Base-by-base conservation (phyloP, 2,888 invertebrate genomes). In the Melangyna quadrimaculata region DNA sequence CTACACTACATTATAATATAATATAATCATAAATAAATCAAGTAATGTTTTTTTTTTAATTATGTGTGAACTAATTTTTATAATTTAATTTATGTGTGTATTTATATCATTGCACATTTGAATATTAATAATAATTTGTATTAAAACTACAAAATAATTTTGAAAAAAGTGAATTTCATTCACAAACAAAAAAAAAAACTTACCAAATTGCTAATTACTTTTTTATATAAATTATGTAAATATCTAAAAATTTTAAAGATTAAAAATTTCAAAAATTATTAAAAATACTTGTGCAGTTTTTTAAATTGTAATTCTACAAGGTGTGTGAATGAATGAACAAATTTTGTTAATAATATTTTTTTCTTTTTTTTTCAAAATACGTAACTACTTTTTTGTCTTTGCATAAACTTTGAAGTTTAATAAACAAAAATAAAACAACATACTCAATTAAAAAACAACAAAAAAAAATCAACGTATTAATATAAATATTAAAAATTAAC, bases 271-370 rank as follows among this genome's bases (percentile, higher is more conserved):
- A 9, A 57, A 69, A 55, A 53, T 2, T 43, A 17, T 43, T n/a
- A n/a, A n/a, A 79, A 75, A 79, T 84, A 84, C 79, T 78, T 75
- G 84, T 84, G 84, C 84, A 84, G 79, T 48, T 84, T 63, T 71
- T 69, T 53, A 43, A 63, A 69, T 53, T 61, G 43, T 59, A 75
- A 77, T 27, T 69, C 84, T 84, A 80, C 79, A 22, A 74, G 27
- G 24, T 59, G 74, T 71, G 79, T 71, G 75, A 83, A 75, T 70
- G 32, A 51, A 78, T 65, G 63, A 83, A 78, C 32, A 59, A 55
- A 17, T 24, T 2, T 57, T 35, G 1, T 3, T 22, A 8, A 37
- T 7, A 35, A 7, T 57, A 17, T 17, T 14, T 48, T 22, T 6
- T n/a, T 10, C 2, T n/a, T n/a, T n/a, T n/a, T n/a, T n/a, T 12